Evolutionary conservation across 2,888 invertebrate genomes (phyloP).

Genomic region (Ptychoptera contaminata): DNA sequence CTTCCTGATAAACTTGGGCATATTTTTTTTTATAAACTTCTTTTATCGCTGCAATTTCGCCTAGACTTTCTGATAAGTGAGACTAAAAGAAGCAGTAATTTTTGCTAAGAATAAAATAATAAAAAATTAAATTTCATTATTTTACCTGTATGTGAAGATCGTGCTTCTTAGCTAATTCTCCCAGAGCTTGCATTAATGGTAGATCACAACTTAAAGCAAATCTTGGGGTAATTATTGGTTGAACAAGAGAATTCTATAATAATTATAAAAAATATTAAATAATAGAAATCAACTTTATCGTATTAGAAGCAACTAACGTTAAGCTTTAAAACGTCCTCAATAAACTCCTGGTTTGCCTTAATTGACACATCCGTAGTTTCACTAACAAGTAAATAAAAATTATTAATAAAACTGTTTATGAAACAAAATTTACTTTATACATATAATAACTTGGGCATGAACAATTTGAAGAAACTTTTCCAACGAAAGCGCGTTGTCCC

Average conservation of each 20-base stretch:
- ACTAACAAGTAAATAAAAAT: conserved; percentile 36
- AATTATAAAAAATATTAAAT: conserved; percentile 1
- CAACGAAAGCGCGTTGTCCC: conserved; percentile 71
- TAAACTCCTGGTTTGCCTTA: conserved; percentile 42
- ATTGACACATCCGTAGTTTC: conserved; percentile 51
- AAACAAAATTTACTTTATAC: conserved; percentile 14
- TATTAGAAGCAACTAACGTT: conserved; percentile 10
- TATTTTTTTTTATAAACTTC: conserved; percentile 42
- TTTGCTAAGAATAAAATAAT: conserved; percentile 2
- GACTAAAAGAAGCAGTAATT: conserved; percentile 42
- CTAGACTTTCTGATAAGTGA: conserved; percentile 67
- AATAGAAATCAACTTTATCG: not conserved
- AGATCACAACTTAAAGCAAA: conserved; percentile 69
- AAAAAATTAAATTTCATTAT: conserved; percentile 1
- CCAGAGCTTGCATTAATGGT: conserved; percentile 51
- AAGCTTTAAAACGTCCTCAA: conserved; percentile 37
- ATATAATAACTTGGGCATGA: conserved; percentile 26
- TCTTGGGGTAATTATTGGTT: conserved; percentile 69
- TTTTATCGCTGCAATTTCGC: conserved; percentile 53
- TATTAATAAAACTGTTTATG: not conserved
- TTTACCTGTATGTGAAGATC: conserved; percentile 60
- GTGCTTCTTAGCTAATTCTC: conserved; percentile 46
- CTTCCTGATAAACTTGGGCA: conserved; percentile 58
- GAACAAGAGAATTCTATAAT: conserved; percentile 49
- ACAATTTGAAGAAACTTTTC: conserved; percentile 49